Conservation (phyloP, 1,140 invertebrate species). For the Trialeurodes vaporariorum region DNA sequence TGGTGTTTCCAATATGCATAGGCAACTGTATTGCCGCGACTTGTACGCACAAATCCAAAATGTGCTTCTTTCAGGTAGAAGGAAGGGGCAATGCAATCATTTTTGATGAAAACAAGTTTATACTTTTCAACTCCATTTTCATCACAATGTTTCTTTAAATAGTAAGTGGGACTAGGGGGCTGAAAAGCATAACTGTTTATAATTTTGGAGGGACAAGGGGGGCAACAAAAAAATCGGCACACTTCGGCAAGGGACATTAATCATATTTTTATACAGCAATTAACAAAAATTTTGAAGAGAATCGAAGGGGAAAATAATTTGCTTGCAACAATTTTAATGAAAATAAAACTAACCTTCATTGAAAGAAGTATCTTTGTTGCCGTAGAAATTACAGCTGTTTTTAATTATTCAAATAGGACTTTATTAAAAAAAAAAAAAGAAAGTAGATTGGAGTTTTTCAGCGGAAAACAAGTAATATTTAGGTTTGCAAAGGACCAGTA, state of each 20-base stretch:
- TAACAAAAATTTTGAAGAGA: slow-evolving; percentile 8
- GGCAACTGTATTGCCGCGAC: slow-evolving; percentile 50
- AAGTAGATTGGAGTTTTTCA: too few species aligned
- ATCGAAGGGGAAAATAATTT: slow-evolving; percentile 1
- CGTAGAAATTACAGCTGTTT: too few species aligned
- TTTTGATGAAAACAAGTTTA: slow-evolving; percentile 40
- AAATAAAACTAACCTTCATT: too few species aligned
- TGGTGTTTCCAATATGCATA: slow-evolving; percentile 48
- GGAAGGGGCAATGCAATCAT: slow-evolving; percentile 45
- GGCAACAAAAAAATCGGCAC: slow-evolving; percentile 65
- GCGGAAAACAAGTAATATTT: too few species aligned
- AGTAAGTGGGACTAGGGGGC: slow-evolving; percentile 58
- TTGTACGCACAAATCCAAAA: slow-evolving; percentile 41
- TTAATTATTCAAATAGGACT: too few species aligned
- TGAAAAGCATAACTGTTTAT: slow-evolving; percentile 63
- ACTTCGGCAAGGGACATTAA: slow-evolving; percentile 34
- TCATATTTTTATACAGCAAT: slow-evolving; percentile 10
- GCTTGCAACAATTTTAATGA: too few species aligned
- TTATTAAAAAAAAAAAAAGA: too few species aligned
- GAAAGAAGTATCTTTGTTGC: too few species aligned
- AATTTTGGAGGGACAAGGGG: slow-evolving; percentile 58
- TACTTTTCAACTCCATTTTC: slow-evolving; percentile 39
- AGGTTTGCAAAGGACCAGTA: too few species aligned
- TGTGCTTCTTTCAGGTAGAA: slow-evolving; percentile 43
- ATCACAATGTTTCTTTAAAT: slow-evolving; percentile 31